Conservation (phyloP, 64 coral and sea anemone genomes). For the Montipora sp. region DNA sequence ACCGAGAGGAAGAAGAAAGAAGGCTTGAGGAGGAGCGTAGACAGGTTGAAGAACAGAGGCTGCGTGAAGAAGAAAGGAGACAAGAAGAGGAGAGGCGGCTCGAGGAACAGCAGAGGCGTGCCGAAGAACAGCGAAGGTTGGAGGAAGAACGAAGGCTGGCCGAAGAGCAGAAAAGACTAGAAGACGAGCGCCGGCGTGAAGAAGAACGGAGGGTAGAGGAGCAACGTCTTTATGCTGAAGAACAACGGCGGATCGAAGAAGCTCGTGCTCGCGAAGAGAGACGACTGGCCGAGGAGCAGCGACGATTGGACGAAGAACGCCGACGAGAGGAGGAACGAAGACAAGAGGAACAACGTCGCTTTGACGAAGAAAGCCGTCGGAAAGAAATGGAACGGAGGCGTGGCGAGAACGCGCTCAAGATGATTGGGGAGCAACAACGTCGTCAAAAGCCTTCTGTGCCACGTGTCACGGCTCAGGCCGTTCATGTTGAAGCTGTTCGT, state of each 20-base stretch:
- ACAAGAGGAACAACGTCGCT: conserved; percentile 62
- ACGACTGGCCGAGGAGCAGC: conserved; percentile 57
- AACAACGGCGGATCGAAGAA: conserved; percentile 67
- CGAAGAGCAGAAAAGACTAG: conserved; percentile 29
- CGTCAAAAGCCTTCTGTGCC: conserved; percentile 44
- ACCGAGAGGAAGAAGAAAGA: conserved; percentile 38
- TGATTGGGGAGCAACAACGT: conserved; percentile 70
- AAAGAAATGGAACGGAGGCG: conserved; percentile 38
- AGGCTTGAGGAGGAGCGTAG: conserved; percentile 22
- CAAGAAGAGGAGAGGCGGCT: conserved; percentile 67
- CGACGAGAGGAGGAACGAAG: conserved; percentile 70
- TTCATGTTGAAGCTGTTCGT: conserved; percentile 30
- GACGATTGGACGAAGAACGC: conserved; percentile 59
- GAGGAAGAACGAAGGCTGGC: conserved; percentile 68
- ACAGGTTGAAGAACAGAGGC: conserved; percentile 60
- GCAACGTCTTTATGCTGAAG: conserved; percentile 42
- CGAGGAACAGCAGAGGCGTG: conserved; percentile 45
- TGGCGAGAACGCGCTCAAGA: conserved; percentile 52
- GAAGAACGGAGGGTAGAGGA: conserved; percentile 69
- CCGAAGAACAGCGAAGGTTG: conserved; percentile 60
- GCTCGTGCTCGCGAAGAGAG: conserved; percentile 46
- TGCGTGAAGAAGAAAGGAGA: conserved; percentile 52
- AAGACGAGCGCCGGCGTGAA: conserved; percentile 63
- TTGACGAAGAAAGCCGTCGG: conserved; percentile 66
- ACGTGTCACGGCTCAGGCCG: conserved; percentile 71